phyloP scores from a whole-genome alignment of 2,888 invertebrate species.

The Hyposoter dolosus region DNA sequence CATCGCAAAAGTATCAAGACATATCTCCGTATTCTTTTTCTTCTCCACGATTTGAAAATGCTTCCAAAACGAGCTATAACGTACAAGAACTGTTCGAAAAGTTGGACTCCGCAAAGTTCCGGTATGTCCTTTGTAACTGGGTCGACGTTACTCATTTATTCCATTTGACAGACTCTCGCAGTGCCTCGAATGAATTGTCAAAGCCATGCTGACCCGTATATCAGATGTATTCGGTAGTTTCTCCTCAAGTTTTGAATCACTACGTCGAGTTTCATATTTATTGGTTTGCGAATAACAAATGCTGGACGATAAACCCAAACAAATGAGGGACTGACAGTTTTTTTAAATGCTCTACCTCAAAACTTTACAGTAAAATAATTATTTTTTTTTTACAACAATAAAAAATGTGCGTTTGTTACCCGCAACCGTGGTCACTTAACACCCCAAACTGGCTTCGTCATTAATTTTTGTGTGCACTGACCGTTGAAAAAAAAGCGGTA shows the following conservation, averaged over 20 bases:
- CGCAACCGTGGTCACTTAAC: background rate
- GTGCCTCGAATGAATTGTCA: conserved; percentile 35
- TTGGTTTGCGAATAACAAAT: background rate
- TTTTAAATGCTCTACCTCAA: too few species aligned
- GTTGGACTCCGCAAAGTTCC: conserved; percentile 30
- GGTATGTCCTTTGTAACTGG: conserved; percentile 35
- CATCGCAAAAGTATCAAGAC: background rate
- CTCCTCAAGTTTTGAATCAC: background rate
- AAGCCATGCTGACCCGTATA: conserved; percentile 16
- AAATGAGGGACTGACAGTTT: too few species aligned
- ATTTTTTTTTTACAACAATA: background rate
- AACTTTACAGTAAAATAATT: too few species aligned
- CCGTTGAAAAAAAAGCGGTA: background rate
- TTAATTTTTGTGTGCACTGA: background rate
- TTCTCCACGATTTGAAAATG: background rate
- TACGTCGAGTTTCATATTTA: background rate
- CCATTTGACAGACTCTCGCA: conserved; percentile 20
- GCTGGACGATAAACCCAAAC: too few species aligned
- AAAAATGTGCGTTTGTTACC: background rate
- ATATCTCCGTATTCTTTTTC: background rate
- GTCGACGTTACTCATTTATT: conserved; percentile 42
- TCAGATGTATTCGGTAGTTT: conserved; percentile 19
- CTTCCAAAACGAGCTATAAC: conserved; percentile 5
- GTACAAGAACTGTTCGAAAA: background rate
- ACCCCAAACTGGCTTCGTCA: background rate